Conservation (phyloP, 2,113 vertebrate species). For the Hemibates koningsi region DNA sequence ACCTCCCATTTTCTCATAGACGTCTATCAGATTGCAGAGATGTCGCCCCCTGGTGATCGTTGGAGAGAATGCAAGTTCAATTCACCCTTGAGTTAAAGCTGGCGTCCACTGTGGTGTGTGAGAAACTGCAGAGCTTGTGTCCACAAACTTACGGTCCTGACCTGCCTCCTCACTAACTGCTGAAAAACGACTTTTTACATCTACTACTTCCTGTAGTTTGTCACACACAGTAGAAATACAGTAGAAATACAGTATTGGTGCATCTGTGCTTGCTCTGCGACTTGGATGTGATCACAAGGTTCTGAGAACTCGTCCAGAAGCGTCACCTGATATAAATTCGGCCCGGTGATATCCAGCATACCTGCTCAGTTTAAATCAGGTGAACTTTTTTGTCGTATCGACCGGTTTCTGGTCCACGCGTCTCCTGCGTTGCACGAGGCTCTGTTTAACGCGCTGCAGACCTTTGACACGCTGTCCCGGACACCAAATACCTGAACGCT, state of each 20-base stretch:
- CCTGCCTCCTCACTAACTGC: background rate
- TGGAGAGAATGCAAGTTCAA: background rate
- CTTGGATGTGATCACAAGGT: background rate
- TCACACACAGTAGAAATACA: background rate
- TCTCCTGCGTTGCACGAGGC: background rate
- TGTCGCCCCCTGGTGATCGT: background rate
- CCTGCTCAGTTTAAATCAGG: background rate
- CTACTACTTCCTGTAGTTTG: background rate
- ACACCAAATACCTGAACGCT: background rate
- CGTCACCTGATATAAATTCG: background rate
- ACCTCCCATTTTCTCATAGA: background rate
- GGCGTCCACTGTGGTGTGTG: accelerated
- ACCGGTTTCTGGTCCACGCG: background rate
- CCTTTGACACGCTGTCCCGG: background rate
- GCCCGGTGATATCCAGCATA: background rate
- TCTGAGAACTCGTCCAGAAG: background rate
- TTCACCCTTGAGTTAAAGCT: background rate
- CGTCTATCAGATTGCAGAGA: background rate
- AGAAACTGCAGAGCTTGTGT: background rate
- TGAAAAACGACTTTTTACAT: background rate
- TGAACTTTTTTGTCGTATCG: background rate
- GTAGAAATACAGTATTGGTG: background rate
- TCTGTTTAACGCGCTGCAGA: background rate
- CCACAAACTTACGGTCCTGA: background rate
- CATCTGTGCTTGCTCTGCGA: background rate